Evolutionary conservation across 1,140 invertebrate species (phyloP).

Genomic region (Hyles euphorbiae): DNA sequence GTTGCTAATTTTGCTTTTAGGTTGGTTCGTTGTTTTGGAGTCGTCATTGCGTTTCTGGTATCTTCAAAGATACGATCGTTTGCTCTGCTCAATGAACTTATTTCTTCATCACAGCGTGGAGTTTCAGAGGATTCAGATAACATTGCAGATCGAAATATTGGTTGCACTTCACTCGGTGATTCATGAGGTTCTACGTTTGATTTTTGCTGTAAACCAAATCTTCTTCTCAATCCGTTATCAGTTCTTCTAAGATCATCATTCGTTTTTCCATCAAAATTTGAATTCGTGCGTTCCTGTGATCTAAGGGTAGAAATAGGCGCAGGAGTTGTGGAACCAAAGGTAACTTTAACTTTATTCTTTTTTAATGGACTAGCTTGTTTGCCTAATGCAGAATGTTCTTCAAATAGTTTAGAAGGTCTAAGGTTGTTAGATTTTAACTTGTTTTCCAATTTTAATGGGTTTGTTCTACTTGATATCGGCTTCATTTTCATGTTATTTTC

Average conservation of each 20-base stretch:
- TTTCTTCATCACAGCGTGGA: neutral
- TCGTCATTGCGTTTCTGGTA: too few species aligned
- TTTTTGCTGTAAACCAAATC: neutral
- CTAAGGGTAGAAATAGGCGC: slow-evolving; percentile 3
- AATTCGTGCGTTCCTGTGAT: neutral
- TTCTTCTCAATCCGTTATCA: neutral
- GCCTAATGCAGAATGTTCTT: neutral
- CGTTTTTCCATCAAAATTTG: neutral
- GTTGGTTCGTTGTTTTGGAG: too few species aligned
- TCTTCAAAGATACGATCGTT: too few species aligned
- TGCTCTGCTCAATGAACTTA: neutral
- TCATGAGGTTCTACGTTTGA: slow-evolving; percentile 8
- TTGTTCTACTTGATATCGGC: neutral
- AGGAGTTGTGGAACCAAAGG: slow-evolving; percentile 25
- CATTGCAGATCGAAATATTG: neutral
- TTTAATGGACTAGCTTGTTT: slow-evolving; percentile 17
- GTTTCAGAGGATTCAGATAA: too few species aligned
- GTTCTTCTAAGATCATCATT: neutral
- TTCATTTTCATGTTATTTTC: neutral
- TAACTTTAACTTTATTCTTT: slow-evolving; percentile 32
- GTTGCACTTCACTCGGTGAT: slow-evolving; percentile 16
- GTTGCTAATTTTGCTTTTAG: too few species aligned
- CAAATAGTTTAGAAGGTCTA: neutral
- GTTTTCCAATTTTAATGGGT: neutral
- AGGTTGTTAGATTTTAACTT: neutral